phyloP scores from a whole-genome alignment of 2,888 invertebrate species.

The Lepidocyrtinus sp. region DNA sequence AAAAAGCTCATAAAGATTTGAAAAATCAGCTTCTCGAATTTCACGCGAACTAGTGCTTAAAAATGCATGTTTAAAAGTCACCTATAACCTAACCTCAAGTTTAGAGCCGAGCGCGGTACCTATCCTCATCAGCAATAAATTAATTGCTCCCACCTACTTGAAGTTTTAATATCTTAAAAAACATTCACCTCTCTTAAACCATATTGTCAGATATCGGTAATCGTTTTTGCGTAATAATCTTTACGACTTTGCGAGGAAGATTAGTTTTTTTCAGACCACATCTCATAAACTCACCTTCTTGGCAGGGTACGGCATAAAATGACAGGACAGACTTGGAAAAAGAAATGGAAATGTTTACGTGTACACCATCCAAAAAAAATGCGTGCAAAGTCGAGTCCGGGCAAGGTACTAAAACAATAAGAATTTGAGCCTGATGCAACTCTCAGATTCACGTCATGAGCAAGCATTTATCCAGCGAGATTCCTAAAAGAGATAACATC shows the following conservation, averaged over 20 bases:
- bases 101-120: not conserved
- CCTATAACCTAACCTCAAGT: not conserved
- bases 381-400: not conserved
- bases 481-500: not conserved
- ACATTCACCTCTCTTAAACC: not conserved
- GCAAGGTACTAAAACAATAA: not conserved
- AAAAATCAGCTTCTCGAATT: not conserved
- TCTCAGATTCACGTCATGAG: not conserved
- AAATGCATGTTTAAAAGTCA: not conserved
- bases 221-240: not conserved
- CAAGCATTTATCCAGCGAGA: not conserved
- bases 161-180: not conserved
- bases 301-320: not conserved
- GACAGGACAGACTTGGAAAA: not conserved
- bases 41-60: not conserved
- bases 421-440: not conserved
- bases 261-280: not conserved
- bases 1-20: not conserved
- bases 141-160: constrained; percentile 39
- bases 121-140: constrained; percentile 31
- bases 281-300: not conserved
- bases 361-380: not conserved
- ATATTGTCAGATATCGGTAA: not conserved
- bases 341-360: constrained; percentile 34
- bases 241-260: not conserved